A percentile compares a stretch with the other conserved stretches of the same genome.
Conservation (phyloP, 1,140 invertebrate species). For the Aplysia californica region DNA sequence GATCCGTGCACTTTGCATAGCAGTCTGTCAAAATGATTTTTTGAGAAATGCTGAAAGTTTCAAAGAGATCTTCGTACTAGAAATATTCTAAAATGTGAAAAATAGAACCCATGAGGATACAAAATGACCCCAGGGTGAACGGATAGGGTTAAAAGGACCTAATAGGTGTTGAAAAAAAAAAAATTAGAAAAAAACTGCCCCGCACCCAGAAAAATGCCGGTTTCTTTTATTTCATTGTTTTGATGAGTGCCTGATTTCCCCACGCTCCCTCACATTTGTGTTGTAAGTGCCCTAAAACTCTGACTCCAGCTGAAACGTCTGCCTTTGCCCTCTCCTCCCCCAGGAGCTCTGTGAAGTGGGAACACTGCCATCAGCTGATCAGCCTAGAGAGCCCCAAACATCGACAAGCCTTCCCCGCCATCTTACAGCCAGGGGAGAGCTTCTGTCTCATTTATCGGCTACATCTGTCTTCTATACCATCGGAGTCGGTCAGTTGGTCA, state of each 20-base stretch:
- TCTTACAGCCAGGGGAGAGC: constrained; percentile 18
- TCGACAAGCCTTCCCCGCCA: constrained; percentile 13
- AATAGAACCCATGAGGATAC: too few species aligned
- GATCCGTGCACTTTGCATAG: too few species aligned
- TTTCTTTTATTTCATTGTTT: neutral
- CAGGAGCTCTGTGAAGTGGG: constrained; percentile 13
- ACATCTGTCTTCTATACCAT: constrained; percentile 26
- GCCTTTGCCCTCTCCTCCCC: neutral
- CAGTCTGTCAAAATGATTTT: too few species aligned
- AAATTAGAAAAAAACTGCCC: neutral
- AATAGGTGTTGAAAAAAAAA: too few species aligned
- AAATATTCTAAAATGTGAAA: too few species aligned
- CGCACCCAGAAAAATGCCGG: neutral
- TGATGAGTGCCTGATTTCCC: too few species aligned
- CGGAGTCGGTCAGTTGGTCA: constrained; percentile 23
- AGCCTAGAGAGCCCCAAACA: constrained; percentile 7
- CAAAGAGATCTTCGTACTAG: too few species aligned
- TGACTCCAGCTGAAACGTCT: neutral
- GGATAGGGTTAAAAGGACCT: too few species aligned
- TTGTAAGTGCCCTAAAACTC: neutral
- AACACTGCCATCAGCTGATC: constrained; percentile 16
- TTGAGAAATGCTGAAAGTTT: too few species aligned
- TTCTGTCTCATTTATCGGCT: constrained; percentile 28
- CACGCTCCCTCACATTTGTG: neutral
- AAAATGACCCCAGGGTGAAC: too few species aligned